These are phyloP conservation scores for Pantelozetes paolii DNA, from an alignment of 2,888 invertebrate genomes.

Conservation along the genomic window DNA sequence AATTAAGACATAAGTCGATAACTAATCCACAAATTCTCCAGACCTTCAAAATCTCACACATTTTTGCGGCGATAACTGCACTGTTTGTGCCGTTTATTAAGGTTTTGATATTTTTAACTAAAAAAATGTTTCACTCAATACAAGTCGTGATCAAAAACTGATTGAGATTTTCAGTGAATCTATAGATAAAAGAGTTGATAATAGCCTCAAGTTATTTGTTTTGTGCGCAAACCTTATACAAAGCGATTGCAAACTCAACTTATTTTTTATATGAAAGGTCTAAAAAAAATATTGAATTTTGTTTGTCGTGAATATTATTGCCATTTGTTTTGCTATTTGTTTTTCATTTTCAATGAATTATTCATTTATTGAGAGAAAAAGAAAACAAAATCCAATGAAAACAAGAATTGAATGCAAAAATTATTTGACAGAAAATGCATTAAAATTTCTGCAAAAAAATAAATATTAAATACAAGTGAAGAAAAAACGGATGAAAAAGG, in stretches of 20 bases:
- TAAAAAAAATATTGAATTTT: not conserved
- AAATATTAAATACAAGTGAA: not conserved
- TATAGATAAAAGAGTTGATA: not conserved
- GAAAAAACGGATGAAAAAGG: not conserved
- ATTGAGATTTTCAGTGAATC: not conserved
- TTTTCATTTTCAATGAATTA: not conserved
- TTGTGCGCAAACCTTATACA: not conserved
- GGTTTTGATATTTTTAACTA: too few species aligned
- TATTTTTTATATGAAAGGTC: not conserved
- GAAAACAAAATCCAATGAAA: not conserved
- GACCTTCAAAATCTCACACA: not conserved
- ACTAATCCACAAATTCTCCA: not conserved
- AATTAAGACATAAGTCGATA: not conserved
- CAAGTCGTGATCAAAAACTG: slow-evolving; percentile 2
- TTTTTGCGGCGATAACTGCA: not conserved
- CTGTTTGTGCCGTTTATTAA: not conserved
- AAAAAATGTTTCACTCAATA: too few species aligned
- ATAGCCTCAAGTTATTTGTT: slow-evolving; percentile 18
- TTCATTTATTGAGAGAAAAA: not conserved
- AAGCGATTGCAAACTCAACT: not conserved
- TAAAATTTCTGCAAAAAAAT: too few species aligned
- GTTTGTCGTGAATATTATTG: too few species aligned
- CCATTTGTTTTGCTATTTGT: not conserved
- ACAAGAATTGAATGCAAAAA: not conserved
- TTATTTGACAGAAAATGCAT: not conserved